These are phyloP conservation scores for Dasyurus viverrinus DNA, from an alignment of 2,113 vertebrate genomes.

Conservation along the genomic window DNA sequence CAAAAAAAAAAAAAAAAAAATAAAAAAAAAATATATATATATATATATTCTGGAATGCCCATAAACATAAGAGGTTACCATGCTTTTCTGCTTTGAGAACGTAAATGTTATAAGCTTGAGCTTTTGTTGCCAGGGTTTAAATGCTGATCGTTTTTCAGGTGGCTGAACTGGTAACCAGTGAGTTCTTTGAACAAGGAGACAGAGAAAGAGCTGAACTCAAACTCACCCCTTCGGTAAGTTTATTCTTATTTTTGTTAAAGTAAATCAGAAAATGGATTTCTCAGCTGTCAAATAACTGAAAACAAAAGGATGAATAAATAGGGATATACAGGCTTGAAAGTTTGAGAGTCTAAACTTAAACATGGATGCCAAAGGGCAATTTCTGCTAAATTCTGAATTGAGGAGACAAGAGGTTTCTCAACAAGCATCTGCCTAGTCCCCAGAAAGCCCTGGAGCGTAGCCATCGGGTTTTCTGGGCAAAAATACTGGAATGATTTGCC, in stretches of 20 bases:
- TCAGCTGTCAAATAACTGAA: constrained; percentile 24
- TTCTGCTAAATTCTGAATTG: constrained; percentile 54
- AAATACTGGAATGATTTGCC: background rate
- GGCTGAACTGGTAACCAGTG: constrained; percentile 97
- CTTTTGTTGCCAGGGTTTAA: background rate
- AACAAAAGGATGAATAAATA: constrained; percentile 34
- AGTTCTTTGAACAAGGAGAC: constrained; percentile 99
- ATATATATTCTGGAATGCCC: constrained; percentile 39
- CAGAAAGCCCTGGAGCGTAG: background rate
- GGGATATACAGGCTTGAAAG: constrained; percentile 49
- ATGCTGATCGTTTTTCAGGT: constrained; percentile 87
- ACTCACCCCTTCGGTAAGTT: constrained; percentile 96
- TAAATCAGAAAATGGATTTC: constrained; percentile 36
- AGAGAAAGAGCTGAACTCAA: constrained; percentile 97
- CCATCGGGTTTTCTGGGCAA: background rate
- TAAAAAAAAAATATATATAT: too few relatives aligned
- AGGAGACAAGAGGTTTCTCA: constrained; percentile 49
- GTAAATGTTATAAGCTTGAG: background rate
- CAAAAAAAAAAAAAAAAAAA: too few relatives aligned
- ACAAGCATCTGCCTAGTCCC: constrained; percentile 16
- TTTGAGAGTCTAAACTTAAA: constrained; percentile 56
- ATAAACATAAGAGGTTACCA: constrained; percentile 48
- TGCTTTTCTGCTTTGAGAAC: constrained; percentile 48
- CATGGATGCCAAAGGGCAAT: background rate
- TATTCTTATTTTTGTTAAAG: constrained; percentile 53